A percentile compares a stretch with the other conserved stretches of the same genome.
phyloP scores from a whole-genome alignment of 2,888 invertebrate species.

The Lymantria monacha region DNA sequence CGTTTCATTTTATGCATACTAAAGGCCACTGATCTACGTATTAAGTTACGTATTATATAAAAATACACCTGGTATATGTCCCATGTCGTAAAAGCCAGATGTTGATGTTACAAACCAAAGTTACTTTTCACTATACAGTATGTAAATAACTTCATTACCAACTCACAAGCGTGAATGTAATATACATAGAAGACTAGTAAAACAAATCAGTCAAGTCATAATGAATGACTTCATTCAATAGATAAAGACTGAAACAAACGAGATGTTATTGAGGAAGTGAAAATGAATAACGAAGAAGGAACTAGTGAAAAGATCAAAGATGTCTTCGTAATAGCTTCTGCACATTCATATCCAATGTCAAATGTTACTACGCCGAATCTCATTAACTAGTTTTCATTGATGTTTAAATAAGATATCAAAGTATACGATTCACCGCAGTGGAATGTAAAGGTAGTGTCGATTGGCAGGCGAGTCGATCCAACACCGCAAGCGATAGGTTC shows the following conservation, averaged over 20 bases:
- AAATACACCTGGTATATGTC: too few species aligned
- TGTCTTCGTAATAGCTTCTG: slow-evolving; percentile 10
- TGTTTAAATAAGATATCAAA: slow-evolving; percentile 8
- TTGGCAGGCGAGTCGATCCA: slow-evolving; percentile 44
- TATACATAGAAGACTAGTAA: slow-evolving; percentile 13
- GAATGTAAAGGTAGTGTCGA: slow-evolving; percentile 33
- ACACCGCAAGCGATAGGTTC: slow-evolving; percentile 56
- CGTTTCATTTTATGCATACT: too few species aligned
- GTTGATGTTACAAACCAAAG: too few species aligned
- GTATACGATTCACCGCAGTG: slow-evolving; percentile 34
- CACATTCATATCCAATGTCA: slow-evolving; percentile 18
- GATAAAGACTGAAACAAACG: slow-evolving; percentile 23
- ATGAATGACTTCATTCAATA: slow-evolving; percentile 28
- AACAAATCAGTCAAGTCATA: slow-evolving; percentile 17
- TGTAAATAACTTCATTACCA: slow-evolving; percentile 8
- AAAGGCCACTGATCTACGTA: too few species aligned
- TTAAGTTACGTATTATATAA: too few species aligned
- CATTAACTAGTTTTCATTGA: neutral
- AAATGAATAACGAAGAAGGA: slow-evolving; percentile 18
- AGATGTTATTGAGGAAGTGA: slow-evolving; percentile 10
- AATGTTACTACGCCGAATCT: slow-evolving; percentile 4
- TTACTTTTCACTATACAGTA: too few species aligned
- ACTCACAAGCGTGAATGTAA: slow-evolving; percentile 2
- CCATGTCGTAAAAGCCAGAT: too few species aligned
- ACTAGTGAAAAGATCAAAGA: slow-evolving; percentile 29